These are phyloP conservation scores for Spermophilus dauricus DNA, from an alignment of 2,113 vertebrate species.

Conservation along the genomic window DNA sequence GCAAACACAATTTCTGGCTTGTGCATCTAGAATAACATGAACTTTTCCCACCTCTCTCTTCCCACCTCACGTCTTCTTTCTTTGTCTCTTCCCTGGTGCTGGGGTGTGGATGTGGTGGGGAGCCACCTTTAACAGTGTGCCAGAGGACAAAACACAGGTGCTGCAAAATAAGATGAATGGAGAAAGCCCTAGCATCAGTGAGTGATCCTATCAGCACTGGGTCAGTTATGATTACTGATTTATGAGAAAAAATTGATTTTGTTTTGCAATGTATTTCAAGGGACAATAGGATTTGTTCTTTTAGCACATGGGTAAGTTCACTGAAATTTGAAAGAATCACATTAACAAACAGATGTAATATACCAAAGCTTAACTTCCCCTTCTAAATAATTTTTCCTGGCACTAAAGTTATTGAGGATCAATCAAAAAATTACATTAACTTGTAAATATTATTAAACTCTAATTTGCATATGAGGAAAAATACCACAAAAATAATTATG, in stretches of 20 bases:
- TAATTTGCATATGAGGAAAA: background rate
- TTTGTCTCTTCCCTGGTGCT: background rate
- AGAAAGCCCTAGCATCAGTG: background rate
- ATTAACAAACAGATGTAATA: background rate
- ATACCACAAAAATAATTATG: background rate
- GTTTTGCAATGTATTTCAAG: background rate
- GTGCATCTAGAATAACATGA: constrained; percentile 1
- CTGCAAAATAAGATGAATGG: background rate
- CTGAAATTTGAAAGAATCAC: background rate
- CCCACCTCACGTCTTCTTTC: background rate
- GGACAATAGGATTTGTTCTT: background rate
- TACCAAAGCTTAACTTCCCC: background rate
- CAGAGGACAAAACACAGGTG: background rate
- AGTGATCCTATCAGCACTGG: background rate
- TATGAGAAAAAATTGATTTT: background rate
- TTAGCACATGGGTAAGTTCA: background rate
- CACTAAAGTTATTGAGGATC: background rate
- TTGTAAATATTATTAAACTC: background rate
- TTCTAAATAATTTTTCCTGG: background rate
- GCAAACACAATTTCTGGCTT: background rate
- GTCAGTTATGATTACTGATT: background rate
- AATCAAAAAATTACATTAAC: background rate
- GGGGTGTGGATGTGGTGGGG: too few relatives aligned
- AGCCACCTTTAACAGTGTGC: background rate
- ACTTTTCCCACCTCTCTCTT: background rate